Base-by-base conservation (phyloP, 1,140 invertebrate genomes). In the Archivesica marissinica region DNA sequence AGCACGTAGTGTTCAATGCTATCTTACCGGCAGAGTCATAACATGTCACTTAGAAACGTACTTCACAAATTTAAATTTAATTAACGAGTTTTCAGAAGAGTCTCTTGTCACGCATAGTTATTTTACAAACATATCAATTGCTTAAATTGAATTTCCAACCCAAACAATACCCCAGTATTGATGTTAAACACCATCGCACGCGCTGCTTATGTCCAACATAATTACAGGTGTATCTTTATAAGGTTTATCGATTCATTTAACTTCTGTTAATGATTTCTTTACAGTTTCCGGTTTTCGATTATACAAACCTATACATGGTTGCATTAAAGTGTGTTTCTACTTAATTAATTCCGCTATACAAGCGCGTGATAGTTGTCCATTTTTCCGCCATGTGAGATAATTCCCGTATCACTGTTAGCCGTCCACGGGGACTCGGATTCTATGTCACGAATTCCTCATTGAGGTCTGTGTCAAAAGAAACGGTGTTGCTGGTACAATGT, bases 261-360 rank as follows among this genome's bases (percentile, higher is more conserved):
- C 41, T 78, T 47, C 17, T 59, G 54, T 41, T 64, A 64, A 78
- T 78, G 54, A 78, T 38, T 61, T 78, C 56, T 33, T 78, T 78
- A 64, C 76, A 30, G 54, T 78, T 56, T 59, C 56, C 54, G 56
- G 52, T 23, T 23, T 78, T 64, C 76, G 47, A 75, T 75, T 75
- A 75, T 75, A 47, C 6, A 17, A 56, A 54, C 33, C 25, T n/a
- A n/a, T 41, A 56, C 75, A 30, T 77, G 20, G 30, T 77, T 41
- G 23, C 47, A 39, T 77, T 61, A 77, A 56, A 30, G 17, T 11
- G 17, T 35, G 15, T 41, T 59, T 77, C 47, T 61, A 38, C 52
- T 77, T 77, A 77, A 77, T 77, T 77, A 39, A 77, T 56, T 44
- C n/a, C 38, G 39, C 28, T 77, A 52, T 59, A 38, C 39, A 56